Conservation (phyloP, 2,113 vertebrate species). For the Etia nguti region DNA sequence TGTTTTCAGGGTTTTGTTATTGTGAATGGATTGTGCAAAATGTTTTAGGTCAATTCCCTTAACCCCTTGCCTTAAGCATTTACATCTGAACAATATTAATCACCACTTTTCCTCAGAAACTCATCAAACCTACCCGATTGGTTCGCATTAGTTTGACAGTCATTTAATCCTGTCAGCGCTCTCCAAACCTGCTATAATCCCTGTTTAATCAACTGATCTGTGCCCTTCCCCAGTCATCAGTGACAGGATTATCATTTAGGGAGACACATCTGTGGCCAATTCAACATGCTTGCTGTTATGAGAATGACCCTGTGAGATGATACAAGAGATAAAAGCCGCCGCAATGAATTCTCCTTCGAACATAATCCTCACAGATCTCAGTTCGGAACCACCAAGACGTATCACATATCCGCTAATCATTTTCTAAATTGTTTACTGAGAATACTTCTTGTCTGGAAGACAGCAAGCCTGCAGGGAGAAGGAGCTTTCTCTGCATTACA, state of each 20-base stretch:
- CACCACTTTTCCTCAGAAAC: neutral
- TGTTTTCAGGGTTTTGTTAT: neutral
- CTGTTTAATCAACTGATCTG: conserved; percentile 48
- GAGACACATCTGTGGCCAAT: conserved; percentile 64
- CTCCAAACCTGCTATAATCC: conserved; percentile 30
- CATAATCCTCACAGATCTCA: conserved; percentile 50
- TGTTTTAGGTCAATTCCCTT: neutral
- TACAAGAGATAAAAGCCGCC: conserved; percentile 50
- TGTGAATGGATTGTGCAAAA: neutral
- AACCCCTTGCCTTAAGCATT: neutral
- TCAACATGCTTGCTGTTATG: conserved; percentile 40
- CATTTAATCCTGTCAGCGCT: conserved; percentile 39
- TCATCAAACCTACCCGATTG: neutral
- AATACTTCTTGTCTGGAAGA: conserved; percentile 15
- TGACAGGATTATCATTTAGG: conserved; percentile 52
- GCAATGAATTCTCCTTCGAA: conserved; percentile 30
- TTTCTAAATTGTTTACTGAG: conserved; percentile 59
- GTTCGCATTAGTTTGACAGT: conserved; percentile 48
- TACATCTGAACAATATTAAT: conserved; percentile 14
- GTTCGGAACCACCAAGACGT: conserved; percentile 26
- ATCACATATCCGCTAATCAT: conserved; percentile 56
- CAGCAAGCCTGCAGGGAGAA: neutral
- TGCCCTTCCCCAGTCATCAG: conserved; percentile 46
- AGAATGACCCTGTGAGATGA: conserved; percentile 51
- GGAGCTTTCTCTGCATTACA: neutral